Conservation (phyloP, 2,113 vertebrate species). For the Chaetops frenatus region DNA sequence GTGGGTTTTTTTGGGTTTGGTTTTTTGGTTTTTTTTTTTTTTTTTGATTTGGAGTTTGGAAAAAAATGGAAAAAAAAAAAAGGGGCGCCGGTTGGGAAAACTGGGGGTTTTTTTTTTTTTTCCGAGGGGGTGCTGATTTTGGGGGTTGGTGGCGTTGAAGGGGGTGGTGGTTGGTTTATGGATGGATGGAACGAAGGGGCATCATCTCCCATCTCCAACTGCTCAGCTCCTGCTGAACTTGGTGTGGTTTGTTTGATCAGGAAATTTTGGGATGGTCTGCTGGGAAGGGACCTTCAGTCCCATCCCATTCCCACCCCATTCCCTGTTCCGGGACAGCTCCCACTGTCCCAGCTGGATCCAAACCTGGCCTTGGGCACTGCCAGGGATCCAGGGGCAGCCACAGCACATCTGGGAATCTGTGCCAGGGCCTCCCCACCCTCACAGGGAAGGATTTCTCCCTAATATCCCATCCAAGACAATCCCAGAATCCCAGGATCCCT, state of each 20-base stretch:
- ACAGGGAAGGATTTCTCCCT: neutral
- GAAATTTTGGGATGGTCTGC: neutral
- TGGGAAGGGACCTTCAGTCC: neutral
- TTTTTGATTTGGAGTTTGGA: too few relatives aligned
- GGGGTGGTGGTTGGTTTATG: neutral
- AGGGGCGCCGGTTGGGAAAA: too few relatives aligned
- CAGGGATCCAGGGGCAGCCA: neutral
- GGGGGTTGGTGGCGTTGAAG: neutral
- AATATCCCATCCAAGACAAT: rapidly evolving
- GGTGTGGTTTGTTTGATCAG: neutral
- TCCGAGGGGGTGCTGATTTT: neutral
- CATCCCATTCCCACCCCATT: too few relatives aligned
- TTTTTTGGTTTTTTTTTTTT: too few relatives aligned
- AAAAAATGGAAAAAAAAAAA: too few relatives aligned
- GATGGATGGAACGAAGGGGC: too few relatives aligned
- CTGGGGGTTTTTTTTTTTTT: too few relatives aligned
- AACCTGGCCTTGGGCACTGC: neutral
- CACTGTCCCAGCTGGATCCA: neutral
- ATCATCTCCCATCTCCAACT: neutral
- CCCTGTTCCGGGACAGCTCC: neutral
- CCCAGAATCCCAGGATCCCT: rapidly evolving
- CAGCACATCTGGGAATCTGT: neutral
- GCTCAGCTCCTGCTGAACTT: neutral
- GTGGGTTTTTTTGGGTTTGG: too few relatives aligned
- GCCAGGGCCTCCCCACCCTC: neutral